Evolutionary conservation across 2,888 invertebrate genomes (phyloP), one percentile per base, ranked within the genome.

Genomic region (Lasioglossum villosulum): DNA sequence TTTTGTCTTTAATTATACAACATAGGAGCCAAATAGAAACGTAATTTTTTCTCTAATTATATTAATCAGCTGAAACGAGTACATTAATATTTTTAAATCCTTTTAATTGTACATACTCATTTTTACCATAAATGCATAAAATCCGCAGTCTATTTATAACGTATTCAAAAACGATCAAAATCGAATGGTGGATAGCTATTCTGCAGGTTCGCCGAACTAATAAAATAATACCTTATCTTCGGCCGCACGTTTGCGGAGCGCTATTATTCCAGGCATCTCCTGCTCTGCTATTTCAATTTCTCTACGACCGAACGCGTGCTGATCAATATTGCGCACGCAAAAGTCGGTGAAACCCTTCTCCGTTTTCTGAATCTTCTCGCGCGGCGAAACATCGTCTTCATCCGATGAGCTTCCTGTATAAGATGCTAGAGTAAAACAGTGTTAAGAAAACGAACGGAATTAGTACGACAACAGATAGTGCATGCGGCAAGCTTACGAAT

Each of bases 211-310:
- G n/a, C 10, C 56, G 42, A n/a, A 70, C 45, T 52, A 8, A 39
- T 37, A 12, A 37, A 37, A 2, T 23, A 70, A 70, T 82, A 89
- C 95, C 94, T 99, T 99, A 93, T 99, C 99, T 80, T 99, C 98
- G 78, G 97, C 97, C 0, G 99, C 99, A 86, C 99, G 96, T 92
- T 98, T 98, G 77, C 99, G 96, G 90, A 99, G 95, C 1, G 99
- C 99, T 97, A 99, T 98, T 84, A 99, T 98, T 0, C 99, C 99
- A 0, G 99, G 99, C 99, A 99, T 99, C 96, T 99, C 99, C 96
- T 99, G 99, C 94, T 99, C 99, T 0, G 99, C 99, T 88, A 99
- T 99, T 96, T 99, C 99, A 89, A 99, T 99, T 96, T 99, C 99
- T 66, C 99, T 95, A 48, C 99, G 96, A 0, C 99, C 99, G 94